Evolutionary conservation across 2,888 invertebrate species (phyloP).

Genomic region (Troglohyphantes excavatus): DNA sequence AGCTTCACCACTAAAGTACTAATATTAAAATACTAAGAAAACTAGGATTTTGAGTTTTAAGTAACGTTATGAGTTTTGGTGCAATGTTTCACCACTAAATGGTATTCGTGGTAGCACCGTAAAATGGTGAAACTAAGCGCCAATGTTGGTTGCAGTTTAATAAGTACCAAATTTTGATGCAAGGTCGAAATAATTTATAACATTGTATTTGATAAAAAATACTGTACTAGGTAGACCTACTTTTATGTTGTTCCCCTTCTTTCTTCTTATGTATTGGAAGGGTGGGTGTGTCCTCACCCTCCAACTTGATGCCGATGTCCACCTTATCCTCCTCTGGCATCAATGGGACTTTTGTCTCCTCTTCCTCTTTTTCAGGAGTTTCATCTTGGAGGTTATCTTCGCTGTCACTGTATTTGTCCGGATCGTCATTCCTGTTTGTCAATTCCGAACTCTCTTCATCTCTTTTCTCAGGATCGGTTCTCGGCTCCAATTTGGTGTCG

Average conservation of each 20-base stretch:
- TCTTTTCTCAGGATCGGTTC: neutral
- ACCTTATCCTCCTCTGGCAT: conserved; percentile 17
- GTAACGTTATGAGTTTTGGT: too few relatives aligned
- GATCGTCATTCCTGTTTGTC: neutral
- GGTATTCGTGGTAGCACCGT: too few relatives aligned
- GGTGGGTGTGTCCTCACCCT: conserved; percentile 41
- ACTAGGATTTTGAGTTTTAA: too few relatives aligned
- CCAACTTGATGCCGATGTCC: conserved; percentile 5
- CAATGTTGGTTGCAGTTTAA: too few relatives aligned
- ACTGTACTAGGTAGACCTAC: too few relatives aligned
- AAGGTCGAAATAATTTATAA: too few relatives aligned
- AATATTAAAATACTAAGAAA: too few relatives aligned
- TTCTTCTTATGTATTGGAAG: conserved; percentile 31
- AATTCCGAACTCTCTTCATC: neutral
- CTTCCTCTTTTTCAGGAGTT: conserved; percentile 8
- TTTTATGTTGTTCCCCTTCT: neutral
- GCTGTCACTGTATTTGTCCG: neutral
- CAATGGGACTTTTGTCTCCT: conserved; percentile 34
- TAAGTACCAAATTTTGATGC: too few relatives aligned
- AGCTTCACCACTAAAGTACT: too few relatives aligned
- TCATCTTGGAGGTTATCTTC: neutral
- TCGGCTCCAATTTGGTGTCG: neutral
- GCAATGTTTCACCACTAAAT: too few relatives aligned
- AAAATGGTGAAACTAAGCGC: too few relatives aligned
- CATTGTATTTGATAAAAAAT: too few relatives aligned